Percentiles rank a stretch among this genome's conserved stretches.
phyloP scores from a whole-genome alignment of 2,113 vertebrate genomes.

The Promerops cafer region DNA sequence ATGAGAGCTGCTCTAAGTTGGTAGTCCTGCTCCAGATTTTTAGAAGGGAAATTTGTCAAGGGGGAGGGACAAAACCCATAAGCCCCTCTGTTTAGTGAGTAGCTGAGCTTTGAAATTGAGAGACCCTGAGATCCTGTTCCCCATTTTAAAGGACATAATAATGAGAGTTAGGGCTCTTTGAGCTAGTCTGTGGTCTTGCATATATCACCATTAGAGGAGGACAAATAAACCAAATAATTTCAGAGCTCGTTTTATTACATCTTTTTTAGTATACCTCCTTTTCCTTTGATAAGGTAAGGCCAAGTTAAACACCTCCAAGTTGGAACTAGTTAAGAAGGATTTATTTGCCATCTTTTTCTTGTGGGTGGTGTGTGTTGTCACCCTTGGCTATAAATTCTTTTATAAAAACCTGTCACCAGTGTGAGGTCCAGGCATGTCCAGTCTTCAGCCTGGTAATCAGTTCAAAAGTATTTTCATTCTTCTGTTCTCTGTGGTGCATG shows the following conservation, averaged over 20 bases:
- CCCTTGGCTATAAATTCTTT: not conserved
- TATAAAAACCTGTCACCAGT: not conserved
- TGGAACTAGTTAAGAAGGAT: not conserved
- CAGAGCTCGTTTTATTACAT: not conserved
- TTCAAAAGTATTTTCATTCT: not conserved
- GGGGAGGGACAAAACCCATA: not conserved
- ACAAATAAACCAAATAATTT: not conserved
- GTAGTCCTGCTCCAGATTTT: not conserved
- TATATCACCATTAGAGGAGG: not conserved
- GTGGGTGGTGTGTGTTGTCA: not conserved
- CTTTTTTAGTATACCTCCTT: not conserved
- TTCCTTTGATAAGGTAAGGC: not conserved
- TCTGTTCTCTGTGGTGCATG: not conserved
- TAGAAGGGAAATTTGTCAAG: not conserved
- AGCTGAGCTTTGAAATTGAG: not conserved
- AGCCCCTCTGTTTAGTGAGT: not conserved
- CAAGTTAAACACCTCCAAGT: not conserved
- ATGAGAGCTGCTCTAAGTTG: not conserved
- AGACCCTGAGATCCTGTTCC: not conserved
- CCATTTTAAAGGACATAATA: not conserved
- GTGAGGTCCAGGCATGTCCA: not conserved
- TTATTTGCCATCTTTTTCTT: not conserved
- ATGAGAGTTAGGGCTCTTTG: not conserved
- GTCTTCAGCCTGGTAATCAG: not conserved
- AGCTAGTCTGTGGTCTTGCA: not conserved